These are phyloP conservation scores for Dynastes grantii DNA, from an alignment of 2,888 invertebrate species.

Conservation along the genomic window DNA sequence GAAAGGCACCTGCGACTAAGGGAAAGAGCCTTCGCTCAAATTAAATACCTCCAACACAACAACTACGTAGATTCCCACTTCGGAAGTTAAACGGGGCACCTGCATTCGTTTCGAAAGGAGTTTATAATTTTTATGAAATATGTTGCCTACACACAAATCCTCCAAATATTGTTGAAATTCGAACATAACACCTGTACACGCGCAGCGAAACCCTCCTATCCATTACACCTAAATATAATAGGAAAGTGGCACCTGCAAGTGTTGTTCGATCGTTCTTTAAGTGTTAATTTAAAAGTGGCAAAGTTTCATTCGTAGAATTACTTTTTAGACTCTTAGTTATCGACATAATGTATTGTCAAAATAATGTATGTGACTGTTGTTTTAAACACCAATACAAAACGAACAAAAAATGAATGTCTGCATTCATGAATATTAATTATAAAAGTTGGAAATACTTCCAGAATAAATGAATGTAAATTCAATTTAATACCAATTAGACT, in stretches of 20 bases:
- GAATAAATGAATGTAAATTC: no score
- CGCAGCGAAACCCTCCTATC: conserved; percentile 29
- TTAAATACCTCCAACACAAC: conserved; percentile 58
- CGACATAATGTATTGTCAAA: conserved; percentile 3
- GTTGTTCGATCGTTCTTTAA: conserved; percentile 14
- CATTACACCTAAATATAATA: conserved; percentile 39
- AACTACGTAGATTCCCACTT: conserved; percentile 46
- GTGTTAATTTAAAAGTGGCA: conserved; percentile 37
- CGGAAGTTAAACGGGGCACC: conserved; percentile 52
- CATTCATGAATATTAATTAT: no score
- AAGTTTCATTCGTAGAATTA: conserved; percentile 15
- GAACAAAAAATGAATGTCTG: not conserved
- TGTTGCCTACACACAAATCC: conserved; percentile 58
- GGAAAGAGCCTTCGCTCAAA: conserved; percentile 56
- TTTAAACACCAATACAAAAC: not conserved
- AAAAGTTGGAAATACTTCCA: no score
- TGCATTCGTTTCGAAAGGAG: conserved; percentile 56
- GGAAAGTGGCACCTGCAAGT: conserved; percentile 30
- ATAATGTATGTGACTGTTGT: conserved; percentile 16
- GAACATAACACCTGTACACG: conserved; percentile 55
- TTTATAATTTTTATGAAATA: conserved; percentile 58
- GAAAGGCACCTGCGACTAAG: conserved; percentile 55
- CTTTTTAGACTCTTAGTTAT: conserved; percentile 19
- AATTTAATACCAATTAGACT: no score
- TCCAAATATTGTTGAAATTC: conserved; percentile 51